Conservation (phyloP, 2,797 vertebrate genomes). For the Halcyon smyrnensis region DNA sequence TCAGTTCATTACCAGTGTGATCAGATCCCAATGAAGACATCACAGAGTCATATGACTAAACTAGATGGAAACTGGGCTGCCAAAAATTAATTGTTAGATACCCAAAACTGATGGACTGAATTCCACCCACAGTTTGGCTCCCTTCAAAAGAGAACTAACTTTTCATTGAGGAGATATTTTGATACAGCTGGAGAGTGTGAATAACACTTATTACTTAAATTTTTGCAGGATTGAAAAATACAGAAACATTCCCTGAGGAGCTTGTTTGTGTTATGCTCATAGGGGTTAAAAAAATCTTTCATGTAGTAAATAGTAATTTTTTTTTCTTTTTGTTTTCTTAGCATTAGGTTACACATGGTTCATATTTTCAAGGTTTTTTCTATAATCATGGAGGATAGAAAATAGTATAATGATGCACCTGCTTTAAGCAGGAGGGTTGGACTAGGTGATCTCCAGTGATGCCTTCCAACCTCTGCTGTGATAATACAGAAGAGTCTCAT, state of each 20-base stretch:
- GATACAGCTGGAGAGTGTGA: not conserved
- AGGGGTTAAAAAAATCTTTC: not conserved
- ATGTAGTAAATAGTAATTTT: not conserved
- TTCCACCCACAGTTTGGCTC: not conserved
- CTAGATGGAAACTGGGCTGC: not conserved
- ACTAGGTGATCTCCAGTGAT: too few species aligned
- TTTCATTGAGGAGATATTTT: not conserved
- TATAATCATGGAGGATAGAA: not conserved
- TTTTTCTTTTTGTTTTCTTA: not conserved
- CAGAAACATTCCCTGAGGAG: not conserved
- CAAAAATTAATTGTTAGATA: not conserved
- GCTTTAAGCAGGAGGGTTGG: too few species aligned
- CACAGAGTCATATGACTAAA: not conserved
- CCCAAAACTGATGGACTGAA: not conserved
- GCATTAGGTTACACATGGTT: not conserved
- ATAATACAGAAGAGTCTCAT: not conserved
- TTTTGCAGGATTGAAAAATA: not conserved
- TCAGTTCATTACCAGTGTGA: not conserved
- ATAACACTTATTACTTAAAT: not conserved
- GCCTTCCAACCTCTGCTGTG: not conserved
- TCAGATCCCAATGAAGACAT: constrained; percentile 18
- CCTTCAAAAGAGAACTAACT: not conserved
- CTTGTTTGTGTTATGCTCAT: not conserved
- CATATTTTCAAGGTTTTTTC: not conserved
- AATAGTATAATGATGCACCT: not conserved